Evolutionary conservation across 2,888 invertebrate species (phyloP).

Genomic region (Amorpha juglandis): DNA sequence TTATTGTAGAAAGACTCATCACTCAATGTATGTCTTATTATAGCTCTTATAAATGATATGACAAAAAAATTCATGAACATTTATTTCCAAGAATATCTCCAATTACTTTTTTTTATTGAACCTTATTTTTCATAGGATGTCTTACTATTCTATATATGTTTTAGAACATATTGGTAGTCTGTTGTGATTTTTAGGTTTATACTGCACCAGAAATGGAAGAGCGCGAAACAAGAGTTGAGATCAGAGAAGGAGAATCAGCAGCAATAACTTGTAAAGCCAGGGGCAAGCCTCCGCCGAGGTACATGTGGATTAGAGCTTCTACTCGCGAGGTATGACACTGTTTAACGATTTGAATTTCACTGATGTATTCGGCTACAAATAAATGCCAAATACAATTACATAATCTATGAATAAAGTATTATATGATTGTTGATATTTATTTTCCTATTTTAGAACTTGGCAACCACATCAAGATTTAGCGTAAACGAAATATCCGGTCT

Average conservation of each 20-base stretch:
- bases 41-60: no score
- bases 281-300: constrained; percentile 93
- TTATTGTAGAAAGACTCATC: no score
- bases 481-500: constrained; percentile 89
- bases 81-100: no score
- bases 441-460: constrained; percentile 84
- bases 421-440: constrained; percentile 23
- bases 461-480: constrained; percentile 85
- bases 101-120: no score
- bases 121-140: not conserved
- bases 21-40: no score
- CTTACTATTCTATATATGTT: not conserved
- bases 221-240: constrained; percentile 85
- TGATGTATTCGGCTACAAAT: no score
- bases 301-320: constrained; percentile 91
- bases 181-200: constrained; percentile 83
- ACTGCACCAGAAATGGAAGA: constrained; percentile 89
- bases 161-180: no score
- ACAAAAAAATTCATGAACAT: no score
- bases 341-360: not conserved
- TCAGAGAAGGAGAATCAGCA: constrained; percentile 92
- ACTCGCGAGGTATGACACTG: constrained; percentile 81
- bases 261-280: constrained; percentile 90
- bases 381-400: no score
- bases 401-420: constrained; percentile 18